These are phyloP conservation scores for Sesia bembeciformis DNA, from an alignment of 2,888 invertebrate species.

Conservation along the genomic window DNA sequence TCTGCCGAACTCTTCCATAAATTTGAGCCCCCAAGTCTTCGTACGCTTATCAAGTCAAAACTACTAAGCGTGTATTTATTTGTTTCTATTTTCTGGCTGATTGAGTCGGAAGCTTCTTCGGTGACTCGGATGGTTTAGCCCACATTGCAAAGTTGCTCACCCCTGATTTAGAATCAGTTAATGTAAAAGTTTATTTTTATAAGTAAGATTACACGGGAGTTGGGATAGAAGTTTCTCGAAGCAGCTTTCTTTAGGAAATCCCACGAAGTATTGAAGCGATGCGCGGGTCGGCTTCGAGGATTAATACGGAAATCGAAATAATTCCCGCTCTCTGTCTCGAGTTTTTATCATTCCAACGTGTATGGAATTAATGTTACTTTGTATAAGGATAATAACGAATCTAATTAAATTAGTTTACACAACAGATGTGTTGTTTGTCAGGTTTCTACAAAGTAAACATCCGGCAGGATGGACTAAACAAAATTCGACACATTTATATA, in stretches of 20 bases:
- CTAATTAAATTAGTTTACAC: neutral
- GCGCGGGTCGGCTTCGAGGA: constrained; percentile 51
- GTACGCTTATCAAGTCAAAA: constrained; percentile 67
- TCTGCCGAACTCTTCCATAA: constrained; percentile 58
- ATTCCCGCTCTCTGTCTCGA: constrained; percentile 22
- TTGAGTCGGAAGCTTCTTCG: constrained; percentile 53
- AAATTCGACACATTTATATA: neutral
- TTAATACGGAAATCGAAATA: constrained; percentile 69
- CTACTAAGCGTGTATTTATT: constrained; percentile 67
- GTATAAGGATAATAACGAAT: neutral
- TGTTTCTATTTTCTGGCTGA: constrained; percentile 68
- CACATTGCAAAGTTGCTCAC: constrained; percentile 53
- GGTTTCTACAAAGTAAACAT: neutral
- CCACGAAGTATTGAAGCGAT: constrained; percentile 62
- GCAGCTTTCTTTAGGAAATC: constrained; percentile 67
- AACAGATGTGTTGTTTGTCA: neutral
- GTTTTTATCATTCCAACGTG: neutral
- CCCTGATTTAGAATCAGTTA: constrained; percentile 72
- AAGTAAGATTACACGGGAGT: constrained; percentile 73
- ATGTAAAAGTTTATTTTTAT: constrained; percentile 76
- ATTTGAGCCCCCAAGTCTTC: constrained; percentile 51
- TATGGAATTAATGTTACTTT: neutral
- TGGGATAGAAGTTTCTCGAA: constrained; percentile 59
- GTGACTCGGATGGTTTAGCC: constrained; percentile 42
- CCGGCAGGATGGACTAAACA: neutral